A percentile compares a stretch with the other conserved stretches of the same genome.
These are phyloP conservation scores for Enhydra lutris DNA, from an alignment of 2,113 vertebrate species.

Conservation along the genomic window DNA sequence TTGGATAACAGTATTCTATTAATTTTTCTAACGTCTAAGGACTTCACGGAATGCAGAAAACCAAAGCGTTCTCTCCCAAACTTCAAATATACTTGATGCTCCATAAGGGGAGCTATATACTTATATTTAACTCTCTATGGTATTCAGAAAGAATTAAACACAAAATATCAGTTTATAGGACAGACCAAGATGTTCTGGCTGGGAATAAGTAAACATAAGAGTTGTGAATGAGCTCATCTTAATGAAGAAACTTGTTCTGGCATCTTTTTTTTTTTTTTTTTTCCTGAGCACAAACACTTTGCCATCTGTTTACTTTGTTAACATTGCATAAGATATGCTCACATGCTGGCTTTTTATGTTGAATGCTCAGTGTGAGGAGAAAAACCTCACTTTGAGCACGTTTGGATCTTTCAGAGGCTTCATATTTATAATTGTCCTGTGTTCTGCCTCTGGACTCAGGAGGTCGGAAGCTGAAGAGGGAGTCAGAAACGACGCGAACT, in stretches of 20 bases:
- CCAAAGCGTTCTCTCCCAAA: not conserved
- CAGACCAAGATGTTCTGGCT: slow-evolving; percentile 25
- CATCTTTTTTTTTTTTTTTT: not conserved
- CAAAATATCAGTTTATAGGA: not conserved
- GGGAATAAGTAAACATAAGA: not conserved
- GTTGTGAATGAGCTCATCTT: slow-evolving; percentile 27
- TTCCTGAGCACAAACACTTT: not conserved
- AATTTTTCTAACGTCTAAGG: not conserved
- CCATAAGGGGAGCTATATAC: not conserved
- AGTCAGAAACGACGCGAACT: not conserved
- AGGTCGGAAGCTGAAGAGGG: not conserved
- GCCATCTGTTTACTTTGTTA: slow-evolving; percentile 53
- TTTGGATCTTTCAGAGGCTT: not conserved
- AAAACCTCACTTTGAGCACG: not conserved
- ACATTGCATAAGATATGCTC: not conserved
- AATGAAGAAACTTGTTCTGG: slow-evolving; percentile 9
- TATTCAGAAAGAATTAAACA: slow-evolving; percentile 40
- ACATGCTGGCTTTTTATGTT: not conserved
- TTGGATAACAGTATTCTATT: not conserved
- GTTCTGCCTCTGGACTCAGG: not conserved
- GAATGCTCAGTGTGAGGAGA: not conserved
- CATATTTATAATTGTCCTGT: not conserved
- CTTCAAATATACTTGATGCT: not conserved
- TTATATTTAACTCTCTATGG: not conserved
- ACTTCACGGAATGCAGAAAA: not conserved